phyloP scores from a whole-genome alignment of 1,140 invertebrate genomes.

The Nixonia krombeini region DNA sequence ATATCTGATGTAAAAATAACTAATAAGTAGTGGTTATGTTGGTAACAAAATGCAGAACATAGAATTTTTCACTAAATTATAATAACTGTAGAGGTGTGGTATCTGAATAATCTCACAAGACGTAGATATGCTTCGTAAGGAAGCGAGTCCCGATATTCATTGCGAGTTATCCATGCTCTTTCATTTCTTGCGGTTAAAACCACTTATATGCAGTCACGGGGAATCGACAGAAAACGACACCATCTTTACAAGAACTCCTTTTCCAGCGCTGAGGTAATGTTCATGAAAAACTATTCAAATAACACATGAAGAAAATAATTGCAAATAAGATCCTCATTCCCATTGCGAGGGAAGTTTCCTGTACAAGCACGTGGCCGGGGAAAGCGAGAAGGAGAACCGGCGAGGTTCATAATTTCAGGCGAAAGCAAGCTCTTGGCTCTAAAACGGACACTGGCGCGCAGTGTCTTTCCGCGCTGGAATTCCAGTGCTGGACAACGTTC shows the following conservation, averaged over 20 bases:
- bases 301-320: constrained; percentile 23
- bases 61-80: no score
- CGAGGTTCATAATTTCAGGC: constrained; percentile 24
- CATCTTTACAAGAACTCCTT: background rate
- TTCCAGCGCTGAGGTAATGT: constrained; percentile 1
- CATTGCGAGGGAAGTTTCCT: constrained; percentile 19
- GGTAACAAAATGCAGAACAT: no score
- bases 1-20: no score
- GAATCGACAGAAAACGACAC: background rate
- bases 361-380: constrained; percentile 1
- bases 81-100: no score
- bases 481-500: constrained; percentile 22
- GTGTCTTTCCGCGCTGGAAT: constrained; percentile 24
- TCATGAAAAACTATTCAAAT: constrained; percentile 33
- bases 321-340: constrained; percentile 28
- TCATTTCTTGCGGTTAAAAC: background rate
- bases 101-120: no score
- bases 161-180: background rate
- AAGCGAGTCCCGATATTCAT: background rate
- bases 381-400: constrained; percentile 11
- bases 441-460: constrained; percentile 18
- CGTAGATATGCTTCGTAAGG: no score
- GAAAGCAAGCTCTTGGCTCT: constrained; percentile 5
- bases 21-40: no score
- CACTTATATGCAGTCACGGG: background rate